phyloP scores from a whole-genome alignment of 2,113 vertebrate genomes.

The Acrocephalus arundinaceus region DNA sequence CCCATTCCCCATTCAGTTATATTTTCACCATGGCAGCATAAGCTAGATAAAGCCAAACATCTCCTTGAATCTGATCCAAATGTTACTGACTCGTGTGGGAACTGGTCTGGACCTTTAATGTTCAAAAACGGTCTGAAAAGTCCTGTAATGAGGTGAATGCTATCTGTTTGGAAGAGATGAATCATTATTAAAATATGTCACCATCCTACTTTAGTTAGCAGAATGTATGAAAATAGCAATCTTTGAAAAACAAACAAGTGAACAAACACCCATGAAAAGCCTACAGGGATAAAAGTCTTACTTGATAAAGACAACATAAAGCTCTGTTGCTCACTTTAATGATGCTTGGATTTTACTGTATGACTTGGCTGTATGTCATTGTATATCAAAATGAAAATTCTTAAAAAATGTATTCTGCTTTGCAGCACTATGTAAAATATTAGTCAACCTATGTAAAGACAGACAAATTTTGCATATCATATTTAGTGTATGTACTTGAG shows the following conservation, averaged over 20 bases:
- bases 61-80: neutral
- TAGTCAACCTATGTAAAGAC: neutral
- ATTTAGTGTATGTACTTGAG: neutral
- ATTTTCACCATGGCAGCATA: slow-evolving; percentile 6
- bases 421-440: neutral
- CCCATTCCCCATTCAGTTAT: neutral
- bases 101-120: slow-evolving; percentile 1
- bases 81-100: neutral
- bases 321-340: neutral
- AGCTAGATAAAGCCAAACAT: slow-evolving; percentile 17
- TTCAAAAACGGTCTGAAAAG: neutral
- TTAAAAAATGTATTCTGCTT: neutral
- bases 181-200: neutral
- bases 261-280: neutral
- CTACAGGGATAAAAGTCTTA: neutral
- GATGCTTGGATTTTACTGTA: neutral
- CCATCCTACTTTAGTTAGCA: neutral
- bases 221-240: neutral
- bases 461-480: neutral
- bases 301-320: neutral
- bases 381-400: neutral
- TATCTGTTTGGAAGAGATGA: neutral
- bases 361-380: neutral
- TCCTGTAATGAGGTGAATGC: neutral
- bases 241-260: neutral